A percentile compares a stretch with the other conserved stretches of the same genome.
These are phyloP conservation scores for Limnodromus scolopaceus DNA, from an alignment of 2,797 vertebrate genomes.

Conservation along the genomic window DNA sequence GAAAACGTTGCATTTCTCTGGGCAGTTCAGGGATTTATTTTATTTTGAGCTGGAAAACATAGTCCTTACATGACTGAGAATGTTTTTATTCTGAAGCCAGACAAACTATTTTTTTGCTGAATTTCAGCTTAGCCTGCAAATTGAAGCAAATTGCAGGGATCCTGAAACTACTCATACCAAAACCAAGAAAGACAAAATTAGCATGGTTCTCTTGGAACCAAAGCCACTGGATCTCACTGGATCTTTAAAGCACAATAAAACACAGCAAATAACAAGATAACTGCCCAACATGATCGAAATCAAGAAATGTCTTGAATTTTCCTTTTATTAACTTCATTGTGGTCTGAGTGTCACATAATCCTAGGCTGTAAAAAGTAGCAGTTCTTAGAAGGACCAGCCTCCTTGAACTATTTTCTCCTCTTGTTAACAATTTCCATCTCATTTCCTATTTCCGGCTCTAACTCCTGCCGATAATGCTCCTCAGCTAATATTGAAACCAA, in stretches of 20 bases:
- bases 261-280: background rate
- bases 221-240: background rate
- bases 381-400: slow-evolving; percentile 62
- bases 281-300: background rate
- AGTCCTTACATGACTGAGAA: background rate
- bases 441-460: slow-evolving; percentile 64
- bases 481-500: slow-evolving; percentile 64
- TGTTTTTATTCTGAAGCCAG: background rate
- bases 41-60: slow-evolving; percentile 1
- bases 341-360: background rate
- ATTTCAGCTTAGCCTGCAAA: slow-evolving; percentile 13
- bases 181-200: slow-evolving; percentile 3
- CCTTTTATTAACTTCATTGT: background rate
- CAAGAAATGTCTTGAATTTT: background rate
- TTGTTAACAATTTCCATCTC: slow-evolving; percentile 69
- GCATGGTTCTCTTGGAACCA: background rate
- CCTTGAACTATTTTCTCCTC: slow-evolving; percentile 41
- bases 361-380: background rate
- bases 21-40: background rate
- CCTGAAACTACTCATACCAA: background rate
- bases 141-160: slow-evolving; percentile 25
- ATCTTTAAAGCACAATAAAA: background rate
- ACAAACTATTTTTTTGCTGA: background rate
- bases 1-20: background rate
- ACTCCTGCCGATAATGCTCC: slow-evolving; percentile 54